Evolutionary conservation across 2,888 invertebrate species (phyloP).

Genomic region (Bimastos eiseni): DNA sequence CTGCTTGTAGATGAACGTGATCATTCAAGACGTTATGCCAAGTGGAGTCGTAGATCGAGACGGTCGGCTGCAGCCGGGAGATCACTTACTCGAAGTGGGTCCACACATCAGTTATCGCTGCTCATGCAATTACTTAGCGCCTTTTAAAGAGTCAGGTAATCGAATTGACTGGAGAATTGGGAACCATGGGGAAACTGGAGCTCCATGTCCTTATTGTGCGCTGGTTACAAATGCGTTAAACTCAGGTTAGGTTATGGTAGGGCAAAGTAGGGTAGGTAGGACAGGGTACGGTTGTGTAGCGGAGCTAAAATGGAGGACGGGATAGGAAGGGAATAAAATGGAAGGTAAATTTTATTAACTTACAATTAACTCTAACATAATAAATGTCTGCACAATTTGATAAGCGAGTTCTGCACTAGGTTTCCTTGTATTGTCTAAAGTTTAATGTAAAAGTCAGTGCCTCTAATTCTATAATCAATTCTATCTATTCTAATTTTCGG

Average conservation of each 20-base stretch:
- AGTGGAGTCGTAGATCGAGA: slow-evolving; percentile 22
- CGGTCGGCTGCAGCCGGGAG: slow-evolving; percentile 26
- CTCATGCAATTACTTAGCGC: background rate
- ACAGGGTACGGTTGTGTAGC: background rate
- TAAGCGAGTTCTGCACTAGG: background rate
- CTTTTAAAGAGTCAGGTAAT: background rate
- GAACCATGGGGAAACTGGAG: background rate
- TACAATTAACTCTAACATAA: background rate
- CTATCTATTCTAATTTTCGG: too few species aligned
- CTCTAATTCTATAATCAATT: too few species aligned
- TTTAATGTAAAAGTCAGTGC: background rate
- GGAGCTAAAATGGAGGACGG: background rate
- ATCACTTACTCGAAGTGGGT: slow-evolving; percentile 29
- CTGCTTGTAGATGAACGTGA: background rate
- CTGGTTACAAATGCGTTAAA: background rate
- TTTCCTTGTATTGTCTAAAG: too few species aligned
- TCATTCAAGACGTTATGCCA: slow-evolving; percentile 7
- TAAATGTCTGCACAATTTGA: background rate
- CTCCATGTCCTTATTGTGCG: background rate
- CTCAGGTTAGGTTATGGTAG: background rate
- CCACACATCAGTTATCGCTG: background rate
- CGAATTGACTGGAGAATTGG: slow-evolving; percentile 1
- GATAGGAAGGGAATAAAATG: background rate
- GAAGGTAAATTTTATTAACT: too few species aligned
- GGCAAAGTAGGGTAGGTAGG: background rate